A percentile compares a stretch with the other conserved stretches of the same genome.
These are phyloP conservation scores for Marmota monax DNA, from an alignment of 2,113 vertebrate species.

Conservation along the genomic window DNA sequence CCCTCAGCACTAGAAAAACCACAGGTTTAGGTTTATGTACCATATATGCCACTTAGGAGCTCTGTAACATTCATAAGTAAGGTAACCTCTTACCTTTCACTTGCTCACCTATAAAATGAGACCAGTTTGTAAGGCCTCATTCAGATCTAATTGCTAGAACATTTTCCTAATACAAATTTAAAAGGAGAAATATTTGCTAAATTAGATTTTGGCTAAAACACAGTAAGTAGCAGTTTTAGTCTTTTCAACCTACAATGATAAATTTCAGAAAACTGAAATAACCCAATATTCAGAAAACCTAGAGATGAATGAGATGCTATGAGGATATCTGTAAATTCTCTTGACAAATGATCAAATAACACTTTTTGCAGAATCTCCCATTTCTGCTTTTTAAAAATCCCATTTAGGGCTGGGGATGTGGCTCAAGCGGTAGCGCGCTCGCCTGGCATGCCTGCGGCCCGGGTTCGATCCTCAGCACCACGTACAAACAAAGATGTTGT, in stretches of 20 bases:
- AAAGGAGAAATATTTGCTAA: slow-evolving; percentile 41
- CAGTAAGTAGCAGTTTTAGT: not conserved
- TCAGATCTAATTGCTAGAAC: not conserved
- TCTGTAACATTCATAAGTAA: not conserved
- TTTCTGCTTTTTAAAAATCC: not conserved
- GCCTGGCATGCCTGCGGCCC: too few species aligned
- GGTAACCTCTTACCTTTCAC: not conserved
- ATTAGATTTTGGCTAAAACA: slow-evolving; percentile 41
- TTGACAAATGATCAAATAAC: slow-evolving; percentile 22
- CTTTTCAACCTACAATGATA: slow-evolving; percentile 1
- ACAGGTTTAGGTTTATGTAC: not conserved
- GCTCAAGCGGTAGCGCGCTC: too few species aligned
- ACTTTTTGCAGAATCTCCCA: not conserved
- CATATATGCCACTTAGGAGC: not conserved
- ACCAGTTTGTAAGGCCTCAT: not conserved
- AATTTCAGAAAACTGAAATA: slow-evolving; percentile 50
- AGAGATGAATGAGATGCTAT: not conserved
- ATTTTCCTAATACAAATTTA: slow-evolving; percentile 30
- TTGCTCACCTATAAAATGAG: slow-evolving; percentile 8
- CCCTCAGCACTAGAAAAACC: not conserved
- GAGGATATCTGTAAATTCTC: slow-evolving; percentile 17
- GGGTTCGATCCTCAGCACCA: too few species aligned
- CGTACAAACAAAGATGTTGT: too few species aligned
- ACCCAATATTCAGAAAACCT: not conserved
- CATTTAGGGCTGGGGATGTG: too few species aligned